Base-by-base conservation (phyloP, 2,113 vertebrate species). In the Hydropotes inermis region DNA sequence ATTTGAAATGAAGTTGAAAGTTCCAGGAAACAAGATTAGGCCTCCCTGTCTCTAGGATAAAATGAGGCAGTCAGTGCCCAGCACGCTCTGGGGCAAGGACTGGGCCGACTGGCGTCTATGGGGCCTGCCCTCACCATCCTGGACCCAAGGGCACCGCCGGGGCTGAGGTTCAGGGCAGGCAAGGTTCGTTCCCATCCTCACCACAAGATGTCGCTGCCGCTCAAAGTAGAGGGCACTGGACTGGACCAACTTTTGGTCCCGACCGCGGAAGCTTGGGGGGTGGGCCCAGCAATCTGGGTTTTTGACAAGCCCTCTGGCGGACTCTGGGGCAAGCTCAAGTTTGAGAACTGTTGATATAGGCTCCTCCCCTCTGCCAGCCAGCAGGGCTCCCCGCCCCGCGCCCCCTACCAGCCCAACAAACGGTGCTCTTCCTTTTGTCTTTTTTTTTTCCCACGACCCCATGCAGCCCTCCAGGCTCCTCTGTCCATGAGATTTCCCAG, bases 191-290 rank as follows among this genome's bases (percentile, higher is more conserved):
- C 88, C 64, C 1, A 0, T 55, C 5, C 14, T 50, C 21, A 86
- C 97, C 98, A 96, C 98, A n/a, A 97, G 98, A 88, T 97, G 98
- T 55, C 98, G 83, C 97, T 95, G 91, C 74, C 15, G 95, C 81
- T 94, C 91, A 78, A n/a, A 11, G 67, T 86, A 92, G 78, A 74
- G 25, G 10, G 27, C 60, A 0, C 19, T 0, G 30, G 36, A 52
- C 43, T 67, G 64, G 64, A 36, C 64, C 64, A 36, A 21, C 14
- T 0, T 74, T 74, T 43, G 28, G 0, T 14, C 33, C 33, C 28
- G 55, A 0, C 1, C 19, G 5, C 14, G 16, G 39, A 67, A 33
- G 10, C 28, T 23, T 55, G 6, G n/a, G 43, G 27, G 6, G 28
- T 25, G 58, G 45, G 33, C 23, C 43, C 52, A 55, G 86, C 5